These are phyloP conservation scores for Ciconia nigra DNA, from an alignment of 2,797 vertebrate genomes.

Conservation along the genomic window DNA sequence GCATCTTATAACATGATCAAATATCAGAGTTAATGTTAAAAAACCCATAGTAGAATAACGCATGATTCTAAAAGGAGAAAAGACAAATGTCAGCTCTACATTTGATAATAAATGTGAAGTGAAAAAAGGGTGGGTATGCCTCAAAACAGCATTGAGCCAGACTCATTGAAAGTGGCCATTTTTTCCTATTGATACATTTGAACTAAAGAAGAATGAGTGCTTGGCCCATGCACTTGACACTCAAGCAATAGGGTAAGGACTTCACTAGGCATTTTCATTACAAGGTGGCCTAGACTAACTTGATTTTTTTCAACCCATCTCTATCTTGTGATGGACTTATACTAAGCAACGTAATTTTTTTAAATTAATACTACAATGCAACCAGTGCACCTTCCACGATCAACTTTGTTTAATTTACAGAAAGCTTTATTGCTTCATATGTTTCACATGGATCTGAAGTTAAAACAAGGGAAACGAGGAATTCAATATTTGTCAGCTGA, in stretches of 20 bases:
- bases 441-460: neutral
- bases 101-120: neutral
- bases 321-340: neutral
- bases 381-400: neutral
- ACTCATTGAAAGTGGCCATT: accelerated
- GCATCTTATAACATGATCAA: neutral
- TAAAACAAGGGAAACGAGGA: neutral
- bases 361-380: neutral
- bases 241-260: neutral
- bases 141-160: neutral
- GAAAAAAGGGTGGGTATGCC: accelerated
- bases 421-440: neutral
- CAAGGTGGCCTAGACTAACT: neutral
- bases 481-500: neutral
- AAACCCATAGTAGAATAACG: neutral
- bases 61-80: neutral
- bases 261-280: neutral
- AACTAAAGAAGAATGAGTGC: neutral
- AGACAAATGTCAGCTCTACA: neutral
- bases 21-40: neutral
- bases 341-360: neutral
- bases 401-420: neutral
- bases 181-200: neutral
- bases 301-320: accelerated
- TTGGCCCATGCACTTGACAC: neutral